These are phyloP conservation scores for Pseudanteris insignis DNA, from an alignment of 2,888 invertebrate species.

Conservation along the genomic window DNA sequence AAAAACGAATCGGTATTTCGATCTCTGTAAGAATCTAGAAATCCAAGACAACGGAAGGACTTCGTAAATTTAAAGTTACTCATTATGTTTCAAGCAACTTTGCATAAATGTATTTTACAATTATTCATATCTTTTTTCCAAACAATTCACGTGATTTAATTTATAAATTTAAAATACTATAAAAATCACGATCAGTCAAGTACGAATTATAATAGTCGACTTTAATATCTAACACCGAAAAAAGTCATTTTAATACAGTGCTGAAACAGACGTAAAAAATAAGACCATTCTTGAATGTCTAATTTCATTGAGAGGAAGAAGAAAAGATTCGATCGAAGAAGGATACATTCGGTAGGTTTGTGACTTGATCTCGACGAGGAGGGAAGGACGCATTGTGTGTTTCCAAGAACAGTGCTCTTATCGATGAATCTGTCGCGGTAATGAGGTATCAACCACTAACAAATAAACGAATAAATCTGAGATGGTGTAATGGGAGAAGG, in stretches of 20 bases:
- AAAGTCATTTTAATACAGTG: no score
- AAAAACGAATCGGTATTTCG: constrained; percentile 7
- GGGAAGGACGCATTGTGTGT: constrained; percentile 65
- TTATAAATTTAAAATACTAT: no score
- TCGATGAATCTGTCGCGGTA: constrained; percentile 67
- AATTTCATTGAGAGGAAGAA: constrained; percentile 23
- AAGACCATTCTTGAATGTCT: constrained; percentile 21
- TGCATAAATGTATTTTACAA: no score
- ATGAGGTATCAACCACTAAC: constrained; percentile 66
- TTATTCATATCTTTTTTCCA: no score
- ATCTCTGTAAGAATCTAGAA: not conserved
- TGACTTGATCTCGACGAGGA: constrained; percentile 49
- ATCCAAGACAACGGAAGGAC: not conserved
- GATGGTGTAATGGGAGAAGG: no score
- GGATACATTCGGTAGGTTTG: constrained; percentile 25
- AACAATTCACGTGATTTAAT: no score
- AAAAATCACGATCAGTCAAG: no score
- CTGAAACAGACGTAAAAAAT: no score
- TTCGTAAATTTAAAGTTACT: no score
- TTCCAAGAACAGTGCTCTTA: constrained; percentile 65
- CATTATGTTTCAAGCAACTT: no score
- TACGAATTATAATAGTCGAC: no score
- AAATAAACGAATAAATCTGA: constrained; percentile 65
- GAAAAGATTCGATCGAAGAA: constrained; percentile 12
- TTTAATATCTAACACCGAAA: no score